A percentile compares a stretch with the other conserved stretches of the same genome.
These are phyloP conservation scores for Cichladusa arquata DNA, from an alignment of 2,113 vertebrate genomes.

Conservation along the genomic window DNA sequence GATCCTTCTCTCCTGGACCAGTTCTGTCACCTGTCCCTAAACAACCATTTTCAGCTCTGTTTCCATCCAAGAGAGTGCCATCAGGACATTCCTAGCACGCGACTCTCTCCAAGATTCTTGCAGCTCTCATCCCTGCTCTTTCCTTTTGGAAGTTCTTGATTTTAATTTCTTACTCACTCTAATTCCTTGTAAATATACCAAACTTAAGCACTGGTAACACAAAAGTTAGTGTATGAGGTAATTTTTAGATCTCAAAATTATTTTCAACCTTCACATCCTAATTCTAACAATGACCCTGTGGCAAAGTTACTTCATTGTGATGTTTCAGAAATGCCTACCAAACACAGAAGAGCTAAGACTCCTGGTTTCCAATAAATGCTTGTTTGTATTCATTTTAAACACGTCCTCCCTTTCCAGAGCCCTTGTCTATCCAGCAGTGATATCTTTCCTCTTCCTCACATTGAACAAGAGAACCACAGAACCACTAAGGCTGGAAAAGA, in stretches of 20 bases:
- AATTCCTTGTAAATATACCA: not conserved
- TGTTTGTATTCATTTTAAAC: not conserved
- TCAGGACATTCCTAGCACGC: not conserved
- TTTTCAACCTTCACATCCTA: not conserved
- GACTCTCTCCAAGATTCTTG: not conserved
- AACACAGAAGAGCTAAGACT: not conserved
- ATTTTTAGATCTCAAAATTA: not conserved
- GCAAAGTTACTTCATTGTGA: not conserved
- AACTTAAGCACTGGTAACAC: not conserved
- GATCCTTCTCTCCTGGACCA: not conserved
- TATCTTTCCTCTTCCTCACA: not conserved
- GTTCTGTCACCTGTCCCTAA: not conserved
- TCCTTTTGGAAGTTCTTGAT: not conserved
- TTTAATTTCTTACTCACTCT: not conserved
- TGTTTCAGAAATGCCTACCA: not conserved
- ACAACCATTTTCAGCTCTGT: not conserved
- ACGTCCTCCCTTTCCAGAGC: not conserved
- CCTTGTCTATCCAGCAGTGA: not conserved
- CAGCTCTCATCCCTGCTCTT: not conserved
- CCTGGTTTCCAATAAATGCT: not conserved
- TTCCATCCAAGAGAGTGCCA: not conserved
- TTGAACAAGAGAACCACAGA: not conserved
- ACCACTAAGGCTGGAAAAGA: not conserved
- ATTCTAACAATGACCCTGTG: not conserved
- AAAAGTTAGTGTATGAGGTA: not conserved